Evolutionary conservation across 2,113 vertebrate genomes (phyloP).

Genomic region (Gambusia affinis): DNA sequence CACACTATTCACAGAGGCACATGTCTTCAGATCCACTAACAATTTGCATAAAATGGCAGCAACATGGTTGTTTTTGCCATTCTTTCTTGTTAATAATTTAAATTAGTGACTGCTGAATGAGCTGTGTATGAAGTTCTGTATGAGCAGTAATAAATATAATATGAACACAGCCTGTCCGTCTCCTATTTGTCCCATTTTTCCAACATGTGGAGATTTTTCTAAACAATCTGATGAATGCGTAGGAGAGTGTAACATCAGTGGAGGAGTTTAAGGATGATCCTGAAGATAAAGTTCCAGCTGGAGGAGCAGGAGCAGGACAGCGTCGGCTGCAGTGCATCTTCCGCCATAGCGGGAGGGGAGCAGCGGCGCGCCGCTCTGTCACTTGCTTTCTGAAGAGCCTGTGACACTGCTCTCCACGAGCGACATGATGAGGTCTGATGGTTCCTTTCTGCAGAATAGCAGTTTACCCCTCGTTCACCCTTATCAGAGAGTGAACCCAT

Average conservation of each 20-base stretch:
- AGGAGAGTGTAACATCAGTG: slow-evolving; percentile 35
- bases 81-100: slow-evolving; percentile 7
- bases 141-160: slow-evolving; percentile 8
- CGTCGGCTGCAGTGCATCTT: slow-evolving; percentile 50
- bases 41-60: neutral
- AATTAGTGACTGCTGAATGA: neutral
- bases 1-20: neutral
- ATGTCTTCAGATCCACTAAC: neutral
- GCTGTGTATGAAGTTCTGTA: slow-evolving; percentile 7
- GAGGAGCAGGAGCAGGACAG: slow-evolving; percentile 52
- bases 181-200: slow-evolving; percentile 15
- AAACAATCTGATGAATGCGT: slow-evolving; percentile 18
- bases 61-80: neutral
- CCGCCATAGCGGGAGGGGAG: slow-evolving; percentile 16
- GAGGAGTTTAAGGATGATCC: slow-evolving; percentile 56
- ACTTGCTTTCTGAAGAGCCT: slow-evolving; percentile 70
- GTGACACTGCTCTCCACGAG: slow-evolving; percentile 75
- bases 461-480: slow-evolving; percentile 82
- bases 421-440: slow-evolving; percentile 81
- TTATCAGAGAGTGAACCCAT: slow-evolving; percentile 76
- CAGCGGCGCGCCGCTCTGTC: slow-evolving; percentile 52
- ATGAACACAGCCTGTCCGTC: neutral
- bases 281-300: slow-evolving; percentile 66
- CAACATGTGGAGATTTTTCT: slow-evolving; percentile 48
- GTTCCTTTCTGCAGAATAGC: slow-evolving; percentile 81